These are phyloP conservation scores for Epinephelus malabaricus DNA, from an alignment of 2,797 vertebrate species.

Conservation along the genomic window DNA sequence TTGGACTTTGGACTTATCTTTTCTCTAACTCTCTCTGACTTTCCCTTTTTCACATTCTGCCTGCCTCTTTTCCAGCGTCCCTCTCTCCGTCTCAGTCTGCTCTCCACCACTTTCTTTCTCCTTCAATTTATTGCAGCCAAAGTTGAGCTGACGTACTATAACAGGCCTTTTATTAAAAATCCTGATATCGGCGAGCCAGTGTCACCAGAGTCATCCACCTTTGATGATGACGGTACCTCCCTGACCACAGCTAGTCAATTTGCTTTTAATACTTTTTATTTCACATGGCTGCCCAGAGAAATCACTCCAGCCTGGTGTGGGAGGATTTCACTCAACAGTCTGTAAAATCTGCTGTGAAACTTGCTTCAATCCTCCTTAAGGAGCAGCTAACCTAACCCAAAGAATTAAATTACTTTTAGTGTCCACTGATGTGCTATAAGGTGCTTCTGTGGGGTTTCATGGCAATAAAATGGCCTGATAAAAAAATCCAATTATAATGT, in stretches of 20 bases:
- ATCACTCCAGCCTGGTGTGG: slow-evolving; percentile 44
- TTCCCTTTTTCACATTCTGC: slow-evolving; percentile 27
- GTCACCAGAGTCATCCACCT: slow-evolving; percentile 25
- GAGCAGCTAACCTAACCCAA: slow-evolving; percentile 34
- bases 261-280: slow-evolving; percentile 61
- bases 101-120: slow-evolving; percentile 2
- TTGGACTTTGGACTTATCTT: slow-evolving; percentile 50
- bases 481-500: slow-evolving; percentile 45
- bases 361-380: slow-evolving; percentile 39
- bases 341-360: slow-evolving; percentile 52
- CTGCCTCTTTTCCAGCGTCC: slow-evolving; percentile 11
- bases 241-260: slow-evolving; percentile 55
- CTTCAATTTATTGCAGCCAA: slow-evolving; percentile 28
- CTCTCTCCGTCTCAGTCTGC: slow-evolving; percentile 22
- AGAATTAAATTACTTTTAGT: slow-evolving; percentile 55
- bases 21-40: slow-evolving; percentile 31
- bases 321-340: slow-evolving; percentile 50
- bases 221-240: slow-evolving; percentile 29
- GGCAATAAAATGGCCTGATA: slow-evolving; percentile 43
- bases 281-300: slow-evolving; percentile 51
- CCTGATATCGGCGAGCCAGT: slow-evolving; percentile 27
- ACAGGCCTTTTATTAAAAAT: slow-evolving; percentile 60
- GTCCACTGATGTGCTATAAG: slow-evolving; percentile 42
- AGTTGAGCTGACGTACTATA: slow-evolving; percentile 7
- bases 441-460: slow-evolving; percentile 28